A percentile compares a stretch with the other conserved stretches of the same genome.
phyloP scores from a whole-genome alignment of 2,888 invertebrate genomes.

The Yponomeuta plumbellus region DNA sequence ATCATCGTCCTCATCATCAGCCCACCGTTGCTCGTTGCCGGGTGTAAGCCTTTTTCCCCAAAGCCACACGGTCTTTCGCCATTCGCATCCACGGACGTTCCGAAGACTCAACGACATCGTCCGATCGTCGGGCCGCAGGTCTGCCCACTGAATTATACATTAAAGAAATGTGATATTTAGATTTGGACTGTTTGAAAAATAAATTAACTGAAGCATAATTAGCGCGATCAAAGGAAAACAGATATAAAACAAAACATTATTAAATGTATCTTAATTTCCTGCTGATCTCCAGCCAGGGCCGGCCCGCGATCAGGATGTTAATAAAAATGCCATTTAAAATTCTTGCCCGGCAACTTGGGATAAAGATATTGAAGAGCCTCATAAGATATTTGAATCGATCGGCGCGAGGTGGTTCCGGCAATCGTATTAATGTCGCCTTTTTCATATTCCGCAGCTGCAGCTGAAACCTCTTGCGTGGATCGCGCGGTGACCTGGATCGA shows the following conservation, averaged over 20 bases:
- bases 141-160: too few relatives aligned
- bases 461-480: not conserved
- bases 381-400: not conserved
- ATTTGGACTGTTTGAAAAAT: too few relatives aligned
- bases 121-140: too few relatives aligned
- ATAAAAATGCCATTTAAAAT: constrained; percentile 2
- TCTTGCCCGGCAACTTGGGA: not conserved
- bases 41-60: too few relatives aligned
- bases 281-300: not conserved
- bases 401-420: not conserved
- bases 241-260: not conserved
- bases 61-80: too few relatives aligned
- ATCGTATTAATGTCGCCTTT: not conserved
- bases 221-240: too few relatives aligned
- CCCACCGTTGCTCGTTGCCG: too few relatives aligned
- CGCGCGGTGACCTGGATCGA: not conserved
- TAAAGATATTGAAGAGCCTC: not conserved
- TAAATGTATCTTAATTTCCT: not conserved
- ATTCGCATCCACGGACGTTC: too few relatives aligned
- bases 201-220: too few relatives aligned
- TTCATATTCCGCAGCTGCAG: not conserved
- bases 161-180: too few relatives aligned
- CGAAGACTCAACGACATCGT: too few relatives aligned
- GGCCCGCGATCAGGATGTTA: not conserved
- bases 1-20: too few relatives aligned